These are phyloP conservation scores for Sphaeridia pumilis DNA, from an alignment of 2,888 invertebrate species.

Conservation along the genomic window DNA sequence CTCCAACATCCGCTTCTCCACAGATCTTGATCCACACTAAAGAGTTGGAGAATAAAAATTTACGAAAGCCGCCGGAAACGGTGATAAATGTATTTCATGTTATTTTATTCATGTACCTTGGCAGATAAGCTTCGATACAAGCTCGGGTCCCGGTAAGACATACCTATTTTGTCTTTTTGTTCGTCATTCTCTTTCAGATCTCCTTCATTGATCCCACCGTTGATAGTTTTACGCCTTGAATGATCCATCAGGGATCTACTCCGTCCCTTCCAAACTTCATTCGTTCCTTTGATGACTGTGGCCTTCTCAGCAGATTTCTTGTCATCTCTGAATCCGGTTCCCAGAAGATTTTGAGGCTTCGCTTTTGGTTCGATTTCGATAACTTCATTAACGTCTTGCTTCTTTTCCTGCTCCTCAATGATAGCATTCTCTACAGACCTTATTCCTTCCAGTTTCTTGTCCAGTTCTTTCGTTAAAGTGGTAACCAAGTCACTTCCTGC, in stretches of 20 bases:
- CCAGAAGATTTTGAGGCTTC: background rate
- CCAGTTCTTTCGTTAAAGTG: constrained; percentile 71
- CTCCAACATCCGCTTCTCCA: background rate
- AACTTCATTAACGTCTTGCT: background rate
- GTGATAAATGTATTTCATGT: no score
- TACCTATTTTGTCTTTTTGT: background rate
- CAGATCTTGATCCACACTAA: background rate
- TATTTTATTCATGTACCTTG: background rate
- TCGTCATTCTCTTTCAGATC: background rate
- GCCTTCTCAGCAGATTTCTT: background rate
- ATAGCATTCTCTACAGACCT: constrained; percentile 46
- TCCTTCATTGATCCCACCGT: background rate
- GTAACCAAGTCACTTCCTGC: constrained; percentile 72
- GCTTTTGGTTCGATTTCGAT: background rate
- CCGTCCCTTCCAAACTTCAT: constrained; percentile 12
- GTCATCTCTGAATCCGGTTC: background rate
- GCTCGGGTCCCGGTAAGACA: constrained; percentile 43
- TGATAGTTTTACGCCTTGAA: background rate
- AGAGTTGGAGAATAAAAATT: background rate
- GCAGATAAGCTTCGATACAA: constrained; percentile 40
- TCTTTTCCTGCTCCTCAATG: background rate
- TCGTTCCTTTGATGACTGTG: constrained; percentile 7
- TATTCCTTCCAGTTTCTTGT: constrained; percentile 65
- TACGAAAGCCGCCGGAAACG: no score
- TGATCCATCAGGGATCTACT: constrained; percentile 30